These are phyloP conservation scores for Mythimna loreyi DNA, from an alignment of 2,888 invertebrate species.

Conservation along the genomic window DNA sequence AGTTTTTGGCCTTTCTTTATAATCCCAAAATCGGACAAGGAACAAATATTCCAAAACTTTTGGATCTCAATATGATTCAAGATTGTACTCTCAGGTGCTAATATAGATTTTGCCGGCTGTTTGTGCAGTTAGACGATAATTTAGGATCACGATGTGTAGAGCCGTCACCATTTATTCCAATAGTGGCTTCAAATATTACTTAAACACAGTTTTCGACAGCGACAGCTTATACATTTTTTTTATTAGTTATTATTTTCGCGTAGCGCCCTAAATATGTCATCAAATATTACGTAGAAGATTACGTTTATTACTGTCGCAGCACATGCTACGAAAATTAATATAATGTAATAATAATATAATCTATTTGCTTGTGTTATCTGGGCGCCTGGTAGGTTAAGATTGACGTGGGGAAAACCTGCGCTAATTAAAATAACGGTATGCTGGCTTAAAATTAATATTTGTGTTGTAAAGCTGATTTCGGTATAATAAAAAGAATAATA, in stretches of 20 bases:
- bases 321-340: background rate
- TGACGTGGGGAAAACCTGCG: constrained; percentile 44
- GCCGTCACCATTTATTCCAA: too few relatives aligned
- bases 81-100: too few relatives aligned
- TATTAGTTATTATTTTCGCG: too few relatives aligned
- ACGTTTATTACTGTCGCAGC: background rate
- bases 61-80: background rate
- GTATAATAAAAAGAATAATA: constrained; percentile 17
- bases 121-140: too few relatives aligned
- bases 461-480: constrained; percentile 6
- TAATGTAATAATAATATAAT: too few relatives aligned
- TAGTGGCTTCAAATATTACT: background rate
- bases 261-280: background rate
- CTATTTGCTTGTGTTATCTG: constrained; percentile 47
- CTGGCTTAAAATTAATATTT: constrained; percentile 25
- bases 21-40: background rate
- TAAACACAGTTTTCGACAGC: background rate
- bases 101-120: background rate
- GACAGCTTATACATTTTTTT: too few relatives aligned
- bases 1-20: too few relatives aligned
- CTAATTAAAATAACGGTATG: constrained; percentile 25
- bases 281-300: background rate
- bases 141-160: too few relatives aligned
- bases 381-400: constrained; percentile 45
- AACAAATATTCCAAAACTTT: background rate